Conservation (phyloP, 1,140 invertebrate species). For the Paralvinella palmiformis region DNA sequence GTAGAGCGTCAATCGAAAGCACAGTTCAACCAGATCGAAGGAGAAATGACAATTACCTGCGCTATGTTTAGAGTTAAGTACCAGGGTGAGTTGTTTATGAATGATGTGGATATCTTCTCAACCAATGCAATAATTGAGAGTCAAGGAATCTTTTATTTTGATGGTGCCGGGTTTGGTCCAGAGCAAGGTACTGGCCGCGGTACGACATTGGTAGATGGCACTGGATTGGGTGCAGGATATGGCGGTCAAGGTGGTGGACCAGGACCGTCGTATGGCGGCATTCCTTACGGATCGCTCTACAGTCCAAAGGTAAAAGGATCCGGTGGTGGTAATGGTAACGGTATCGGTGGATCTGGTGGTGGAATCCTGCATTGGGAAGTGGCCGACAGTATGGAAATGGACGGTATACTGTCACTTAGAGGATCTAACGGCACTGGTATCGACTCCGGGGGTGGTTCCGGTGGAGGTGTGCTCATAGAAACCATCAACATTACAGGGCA, state of each 20-base stretch:
- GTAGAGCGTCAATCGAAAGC: slow-evolving; percentile 27
- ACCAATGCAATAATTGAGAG: slow-evolving; percentile 31
- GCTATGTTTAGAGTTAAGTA: slow-evolving; percentile 31
- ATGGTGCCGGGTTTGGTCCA: slow-evolving; percentile 23
- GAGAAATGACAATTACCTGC: slow-evolving; percentile 25
- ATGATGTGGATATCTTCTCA: slow-evolving; percentile 27
- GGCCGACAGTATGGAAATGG: slow-evolving; percentile 29
- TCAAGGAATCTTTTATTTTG: slow-evolving; percentile 30
- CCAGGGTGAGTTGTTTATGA: slow-evolving; percentile 31
- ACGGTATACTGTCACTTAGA: slow-evolving; percentile 28
- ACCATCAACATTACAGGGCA: slow-evolving; percentile 36
- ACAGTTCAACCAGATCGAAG: slow-evolving; percentile 30
- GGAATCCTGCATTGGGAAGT: slow-evolving; percentile 31
- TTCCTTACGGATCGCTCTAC: slow-evolving; percentile 32
- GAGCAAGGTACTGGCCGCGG: slow-evolving; percentile 29
- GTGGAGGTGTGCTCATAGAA: slow-evolving; percentile 30
- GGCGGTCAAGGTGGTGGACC: slow-evolving; percentile 36
- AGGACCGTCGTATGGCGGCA: slow-evolving; percentile 30
- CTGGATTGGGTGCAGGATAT: slow-evolving; percentile 33
- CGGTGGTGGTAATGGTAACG: slow-evolving; percentile 33
- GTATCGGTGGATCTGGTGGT: slow-evolving; percentile 30
- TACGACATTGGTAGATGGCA: slow-evolving; percentile 20
- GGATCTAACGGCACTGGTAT: slow-evolving; percentile 25
- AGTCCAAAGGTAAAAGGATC: slow-evolving; percentile 28
- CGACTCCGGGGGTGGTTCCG: slow-evolving; percentile 33